Percentiles rank a stretch among this genome's conserved stretches.
phyloP scores from a whole-genome alignment of 2,797 vertebrate genomes.

The Adrianichthys oophorus region DNA sequence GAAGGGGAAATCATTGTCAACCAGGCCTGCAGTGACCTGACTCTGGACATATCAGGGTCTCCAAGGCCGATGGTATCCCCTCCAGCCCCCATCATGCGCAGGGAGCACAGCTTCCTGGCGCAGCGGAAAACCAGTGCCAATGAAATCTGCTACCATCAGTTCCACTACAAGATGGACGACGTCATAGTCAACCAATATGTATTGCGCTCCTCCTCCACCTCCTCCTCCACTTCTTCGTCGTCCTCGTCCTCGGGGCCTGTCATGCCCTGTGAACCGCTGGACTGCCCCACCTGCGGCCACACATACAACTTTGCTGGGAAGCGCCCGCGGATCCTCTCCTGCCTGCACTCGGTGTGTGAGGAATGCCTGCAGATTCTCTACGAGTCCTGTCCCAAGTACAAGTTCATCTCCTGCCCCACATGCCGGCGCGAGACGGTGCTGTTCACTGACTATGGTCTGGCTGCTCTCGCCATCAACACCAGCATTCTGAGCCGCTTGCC shows the following conservation, averaged over 20 bases:
- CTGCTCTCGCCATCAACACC: conserved; percentile 96
- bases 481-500: conserved; percentile 97
- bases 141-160: conserved; percentile 95
- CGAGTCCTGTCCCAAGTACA: conserved; percentile 98
- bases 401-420: conserved; percentile 98
- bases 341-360: conserved; percentile 97
- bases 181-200: conserved; percentile 98
- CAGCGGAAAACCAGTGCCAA: conserved; percentile 85
- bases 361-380: conserved; percentile 99
- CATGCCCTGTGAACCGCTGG: conserved; percentile 91
- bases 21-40: conserved; percentile 93
- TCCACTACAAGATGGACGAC: conserved; percentile 94
- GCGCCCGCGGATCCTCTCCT: conserved; percentile 95
- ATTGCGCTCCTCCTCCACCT: conserved; percentile 83
- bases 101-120: conserved; percentile 81
- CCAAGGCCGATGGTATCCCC: conserved; percentile 74
- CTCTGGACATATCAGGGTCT: conserved; percentile 79
- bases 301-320: conserved; percentile 95
- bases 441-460: conserved; percentile 98
- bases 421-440: conserved; percentile 97
- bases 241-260: conserved; percentile 76
- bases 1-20: conserved; percentile 97
- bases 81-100: conserved; percentile 76
- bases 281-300: conserved; percentile 97
- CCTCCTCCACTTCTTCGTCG: conserved; percentile 72